Percentiles rank a stretch among this genome's conserved stretches.
These are phyloP conservation scores for Hydrochoerus hydrochaeris DNA, from an alignment of 2,113 vertebrate genomes.

Conservation along the genomic window DNA sequence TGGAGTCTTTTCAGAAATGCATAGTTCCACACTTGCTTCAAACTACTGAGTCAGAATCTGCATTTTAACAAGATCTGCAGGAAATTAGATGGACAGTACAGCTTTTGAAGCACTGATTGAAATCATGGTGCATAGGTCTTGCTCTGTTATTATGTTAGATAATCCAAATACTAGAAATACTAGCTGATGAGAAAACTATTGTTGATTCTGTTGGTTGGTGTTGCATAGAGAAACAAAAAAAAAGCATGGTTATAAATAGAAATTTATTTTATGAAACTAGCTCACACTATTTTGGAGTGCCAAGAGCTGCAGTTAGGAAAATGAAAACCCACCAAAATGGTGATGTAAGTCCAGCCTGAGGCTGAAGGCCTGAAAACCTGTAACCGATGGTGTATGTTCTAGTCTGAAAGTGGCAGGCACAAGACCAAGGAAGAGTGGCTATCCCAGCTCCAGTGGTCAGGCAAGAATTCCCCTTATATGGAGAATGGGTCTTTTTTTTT, in stretches of 20 bases:
- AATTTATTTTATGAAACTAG: background rate
- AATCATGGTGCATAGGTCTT: background rate
- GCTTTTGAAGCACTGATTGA: background rate
- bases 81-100: background rate
- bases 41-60: background rate
- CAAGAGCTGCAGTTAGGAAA: background rate
- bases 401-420: background rate
- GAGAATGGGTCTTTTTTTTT: no score
- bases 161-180: background rate
- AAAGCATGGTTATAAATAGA: background rate
- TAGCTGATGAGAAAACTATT: background rate
- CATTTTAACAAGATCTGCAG: background rate
- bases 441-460: background rate
- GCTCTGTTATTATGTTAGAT: background rate
- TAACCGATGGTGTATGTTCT: no score
- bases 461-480: background rate
- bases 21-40: background rate
- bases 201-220: background rate
- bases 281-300: background rate
- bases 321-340: background rate
- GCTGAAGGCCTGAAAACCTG: background rate
- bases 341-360: no score
- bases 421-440: background rate
- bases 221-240: background rate
- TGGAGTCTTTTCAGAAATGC: background rate